A percentile compares a stretch with the other conserved stretches of the same genome.
Conservation (phyloP, 1,140 invertebrate genomes). For the Nymphalis io region DNA sequence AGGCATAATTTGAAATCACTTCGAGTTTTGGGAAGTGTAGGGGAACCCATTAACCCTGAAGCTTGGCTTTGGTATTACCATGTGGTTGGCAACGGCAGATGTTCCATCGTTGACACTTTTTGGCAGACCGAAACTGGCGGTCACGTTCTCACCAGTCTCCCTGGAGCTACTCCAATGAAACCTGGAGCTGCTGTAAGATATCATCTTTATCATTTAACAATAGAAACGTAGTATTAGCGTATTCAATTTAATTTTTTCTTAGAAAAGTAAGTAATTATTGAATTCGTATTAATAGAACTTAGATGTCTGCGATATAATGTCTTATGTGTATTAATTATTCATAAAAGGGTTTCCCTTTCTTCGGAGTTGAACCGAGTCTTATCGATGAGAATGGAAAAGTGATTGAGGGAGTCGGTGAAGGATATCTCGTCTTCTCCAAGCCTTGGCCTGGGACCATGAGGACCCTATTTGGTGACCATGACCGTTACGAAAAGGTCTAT, state of each 20-base stretch:
- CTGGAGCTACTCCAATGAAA: constrained; percentile 97
- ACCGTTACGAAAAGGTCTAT: constrained; percentile 96
- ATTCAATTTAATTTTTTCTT: too few relatives aligned
- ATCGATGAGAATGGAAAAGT: constrained; percentile 93
- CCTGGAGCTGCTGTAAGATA: constrained; percentile 95
- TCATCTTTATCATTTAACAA: background rate
- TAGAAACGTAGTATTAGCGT: too few relatives aligned
- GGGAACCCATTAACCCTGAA: constrained; percentile 98
- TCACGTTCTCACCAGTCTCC: constrained; percentile 96
- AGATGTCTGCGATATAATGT: too few relatives aligned
- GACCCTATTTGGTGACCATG: constrained; percentile 94
- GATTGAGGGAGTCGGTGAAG: constrained; percentile 94
- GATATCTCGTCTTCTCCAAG: constrained; percentile 94
- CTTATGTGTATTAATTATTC: too few relatives aligned
- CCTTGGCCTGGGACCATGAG: constrained; percentile 99
- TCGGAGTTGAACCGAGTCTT: constrained; percentile 94
- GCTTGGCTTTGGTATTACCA: constrained; percentile 99
- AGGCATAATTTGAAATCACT: constrained; percentile 84
- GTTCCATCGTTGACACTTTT: constrained; percentile 98
- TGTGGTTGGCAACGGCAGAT: constrained; percentile 89
- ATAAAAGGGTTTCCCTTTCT: constrained; percentile 95
- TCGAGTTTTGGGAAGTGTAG: constrained; percentile 95
- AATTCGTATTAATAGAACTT: background rate
- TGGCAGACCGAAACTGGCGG: constrained; percentile 99
- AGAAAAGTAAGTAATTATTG: background rate